Conservation (phyloP, 2,888 invertebrate species). For the Lacanobia oleracea region DNA sequence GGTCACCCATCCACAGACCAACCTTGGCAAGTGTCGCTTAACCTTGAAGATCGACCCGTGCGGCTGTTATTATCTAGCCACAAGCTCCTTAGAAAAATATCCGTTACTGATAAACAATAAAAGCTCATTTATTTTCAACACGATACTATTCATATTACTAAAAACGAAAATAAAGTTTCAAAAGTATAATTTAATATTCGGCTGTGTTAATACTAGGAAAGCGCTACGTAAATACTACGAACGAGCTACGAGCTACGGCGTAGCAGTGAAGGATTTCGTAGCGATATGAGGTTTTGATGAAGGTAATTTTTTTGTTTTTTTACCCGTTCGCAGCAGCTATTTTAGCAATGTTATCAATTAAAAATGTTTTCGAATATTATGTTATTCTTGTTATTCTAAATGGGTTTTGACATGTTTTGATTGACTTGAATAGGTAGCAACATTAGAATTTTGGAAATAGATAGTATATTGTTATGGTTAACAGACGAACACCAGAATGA, state of each 20-base stretch:
- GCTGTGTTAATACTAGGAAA: conserved; percentile 55
- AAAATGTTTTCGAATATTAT: neutral
- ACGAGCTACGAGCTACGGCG: conserved; percentile 58
- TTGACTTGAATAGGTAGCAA: too few relatives aligned
- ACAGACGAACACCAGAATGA: too few relatives aligned
- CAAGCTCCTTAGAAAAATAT: too few relatives aligned
- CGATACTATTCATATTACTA: conserved; percentile 13
- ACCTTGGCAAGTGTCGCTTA: too few relatives aligned
- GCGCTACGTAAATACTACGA: conserved; percentile 60
- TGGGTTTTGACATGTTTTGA: neutral
- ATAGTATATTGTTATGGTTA: too few relatives aligned
- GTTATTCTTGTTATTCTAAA: neutral
- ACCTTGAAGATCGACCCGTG: too few relatives aligned
- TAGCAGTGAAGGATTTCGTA: conserved; percentile 60
- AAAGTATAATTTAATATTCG: conserved; percentile 59
- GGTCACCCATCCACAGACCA: too few relatives aligned
- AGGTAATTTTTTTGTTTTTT: conserved; percentile 29
- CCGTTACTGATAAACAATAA: too few relatives aligned
- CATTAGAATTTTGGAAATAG: too few relatives aligned
- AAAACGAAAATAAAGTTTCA: conserved; percentile 46
- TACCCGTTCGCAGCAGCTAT: neutral
- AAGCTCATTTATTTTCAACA: neutral
- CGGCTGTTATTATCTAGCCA: too few relatives aligned
- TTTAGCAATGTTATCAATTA: neutral
- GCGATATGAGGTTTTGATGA: conserved; percentile 50